Evolutionary conservation across 1,140 invertebrate genomes (phyloP), one percentile per base, ranked within the genome.

Genomic region (Tetramorium alpestre): DNA sequence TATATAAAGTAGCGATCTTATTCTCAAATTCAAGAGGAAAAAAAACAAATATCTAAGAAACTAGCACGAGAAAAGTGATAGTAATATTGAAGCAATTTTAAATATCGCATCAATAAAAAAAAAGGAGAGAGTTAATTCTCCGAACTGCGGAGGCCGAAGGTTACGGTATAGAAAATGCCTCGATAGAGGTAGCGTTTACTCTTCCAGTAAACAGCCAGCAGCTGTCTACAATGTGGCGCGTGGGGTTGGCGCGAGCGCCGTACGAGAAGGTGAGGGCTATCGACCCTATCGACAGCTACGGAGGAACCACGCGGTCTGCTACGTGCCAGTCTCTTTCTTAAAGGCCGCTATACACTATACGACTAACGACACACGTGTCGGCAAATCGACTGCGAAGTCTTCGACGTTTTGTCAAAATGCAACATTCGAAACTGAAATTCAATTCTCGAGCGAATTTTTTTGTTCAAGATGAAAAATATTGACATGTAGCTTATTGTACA

Each of bases 191-290:
- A 70, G 22, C 5, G 22, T 69, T 69, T 69, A 69, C 65, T 58
- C 6, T 70, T 44, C 38, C 41, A 49, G 78, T 81, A 81, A 81
- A 81, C 64, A 72, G 49, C 49, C n/a, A 33, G 49, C 60, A 82
- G 73, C 28, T 75, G 65, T 85, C 33, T 60, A 77, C 65, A 56
- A 65, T 33, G 51, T 65, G 69, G 56, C 58, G 76, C 58, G 76
- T 56, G 58, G 69, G 87, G 86, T 87, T 89, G 88, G 92, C 92
- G 92, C 93, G 92, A 90, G 93, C 92, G 93, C 92, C 58, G 85
- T 93, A 86, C 89, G 87, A 88, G 60, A 89, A 88, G 80, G 89
- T 22, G 91, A 92, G 80, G 92, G 91, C 92, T 93, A 93, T 93
- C 93, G 93, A 93, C 93, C 93, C 93, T 93, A 89, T 90, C 81